A percentile compares a stretch with the other conserved stretches of the same genome.
phyloP scores from a whole-genome alignment of 2,888 invertebrate genomes.

The Scaptomyza caliginosa region DNA sequence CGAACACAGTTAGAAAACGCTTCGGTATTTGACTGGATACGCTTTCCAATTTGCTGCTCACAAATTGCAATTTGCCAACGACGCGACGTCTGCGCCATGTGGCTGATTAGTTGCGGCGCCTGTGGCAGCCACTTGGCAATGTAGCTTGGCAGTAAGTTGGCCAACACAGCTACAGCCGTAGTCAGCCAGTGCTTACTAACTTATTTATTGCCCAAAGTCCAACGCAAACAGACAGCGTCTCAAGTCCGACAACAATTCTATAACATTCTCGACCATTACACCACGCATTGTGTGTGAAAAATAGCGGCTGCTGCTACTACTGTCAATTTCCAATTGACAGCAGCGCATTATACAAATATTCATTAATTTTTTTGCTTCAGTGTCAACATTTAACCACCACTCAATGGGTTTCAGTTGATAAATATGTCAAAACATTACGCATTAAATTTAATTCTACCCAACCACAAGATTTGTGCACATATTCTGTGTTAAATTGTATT shows the following conservation, averaged over 20 bases:
- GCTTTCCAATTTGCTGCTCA: slow-evolving; percentile 40
- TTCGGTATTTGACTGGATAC: slow-evolving; percentile 14
- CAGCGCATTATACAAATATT: slow-evolving; percentile 26
- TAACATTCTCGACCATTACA: slow-evolving; percentile 1
- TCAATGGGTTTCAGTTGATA: slow-evolving; percentile 36
- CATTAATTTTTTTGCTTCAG: slow-evolving; percentile 53
- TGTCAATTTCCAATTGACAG: slow-evolving; percentile 38
- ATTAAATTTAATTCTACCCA: slow-evolving; percentile 33
- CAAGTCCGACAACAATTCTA: slow-evolving; percentile 3
- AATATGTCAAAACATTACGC: slow-evolving; percentile 41
- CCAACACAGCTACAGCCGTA: slow-evolving; percentile 11
- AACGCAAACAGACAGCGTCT: slow-evolving; percentile 34
- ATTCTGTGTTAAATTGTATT: slow-evolving; percentile 17
- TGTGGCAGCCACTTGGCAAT: slow-evolving; percentile 31
- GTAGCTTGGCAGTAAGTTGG: slow-evolving; percentile 27
- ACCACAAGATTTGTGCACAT: background rate
- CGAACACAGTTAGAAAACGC: background rate
- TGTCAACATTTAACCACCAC: slow-evolving; percentile 27
- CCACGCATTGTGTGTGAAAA: slow-evolving; percentile 29
- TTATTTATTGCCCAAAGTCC: slow-evolving; percentile 56
- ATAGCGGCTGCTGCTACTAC: slow-evolving; percentile 2
- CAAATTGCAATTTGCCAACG: slow-evolving; percentile 52
- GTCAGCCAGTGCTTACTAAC: slow-evolving; percentile 43
- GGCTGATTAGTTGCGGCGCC: slow-evolving; percentile 52
- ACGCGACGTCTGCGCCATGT: slow-evolving; percentile 10